A percentile compares a stretch with the other conserved stretches of the same genome.
phyloP scores from a whole-genome alignment of 2,113 vertebrate species.

The Forbesichthys agassizii region DNA sequence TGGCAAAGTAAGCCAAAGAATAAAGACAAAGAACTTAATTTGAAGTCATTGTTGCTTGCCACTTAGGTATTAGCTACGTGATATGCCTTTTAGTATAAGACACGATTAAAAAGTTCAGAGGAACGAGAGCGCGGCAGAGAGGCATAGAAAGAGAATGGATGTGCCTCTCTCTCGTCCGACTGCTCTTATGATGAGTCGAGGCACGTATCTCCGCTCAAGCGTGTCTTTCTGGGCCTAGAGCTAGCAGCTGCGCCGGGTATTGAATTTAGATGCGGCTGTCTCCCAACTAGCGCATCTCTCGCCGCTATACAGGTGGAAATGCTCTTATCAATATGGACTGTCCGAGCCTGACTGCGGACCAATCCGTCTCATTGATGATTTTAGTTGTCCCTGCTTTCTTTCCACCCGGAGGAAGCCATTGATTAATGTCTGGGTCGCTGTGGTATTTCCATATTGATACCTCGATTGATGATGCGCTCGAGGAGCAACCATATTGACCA shows the following conservation, averaged over 20 bases:
- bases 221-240: slow-evolving; percentile 70
- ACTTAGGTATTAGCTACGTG: slow-evolving; percentile 40
- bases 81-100: slow-evolving; percentile 34
- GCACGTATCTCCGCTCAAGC: slow-evolving; percentile 73
- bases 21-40: slow-evolving; percentile 67
- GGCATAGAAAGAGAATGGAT: slow-evolving; percentile 41
- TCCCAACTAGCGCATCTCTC: slow-evolving; percentile 25
- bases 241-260: slow-evolving; percentile 64
- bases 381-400: slow-evolving; percentile 54
- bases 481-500: slow-evolving; percentile 74
- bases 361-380: slow-evolving; percentile 77
- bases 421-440: slow-evolving; percentile 78
- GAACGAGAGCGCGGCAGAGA: background rate
- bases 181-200: slow-evolving; percentile 69
- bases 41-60: slow-evolving; percentile 47
- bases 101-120: slow-evolving; percentile 43
- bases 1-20: slow-evolving; percentile 44
- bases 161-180: slow-evolving; percentile 9
- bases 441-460: slow-evolving; percentile 81
- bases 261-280: slow-evolving; percentile 73
- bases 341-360: slow-evolving; percentile 60
- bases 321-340: slow-evolving; percentile 73
- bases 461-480: slow-evolving; percentile 77
- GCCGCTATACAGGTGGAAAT: slow-evolving; percentile 71
- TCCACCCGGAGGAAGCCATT: slow-evolving; percentile 69